Evolutionary conservation across 2,113 vertebrate species (phyloP), one percentile per base, ranked within the genome.

Genomic region (Crocuta crocuta): DNA sequence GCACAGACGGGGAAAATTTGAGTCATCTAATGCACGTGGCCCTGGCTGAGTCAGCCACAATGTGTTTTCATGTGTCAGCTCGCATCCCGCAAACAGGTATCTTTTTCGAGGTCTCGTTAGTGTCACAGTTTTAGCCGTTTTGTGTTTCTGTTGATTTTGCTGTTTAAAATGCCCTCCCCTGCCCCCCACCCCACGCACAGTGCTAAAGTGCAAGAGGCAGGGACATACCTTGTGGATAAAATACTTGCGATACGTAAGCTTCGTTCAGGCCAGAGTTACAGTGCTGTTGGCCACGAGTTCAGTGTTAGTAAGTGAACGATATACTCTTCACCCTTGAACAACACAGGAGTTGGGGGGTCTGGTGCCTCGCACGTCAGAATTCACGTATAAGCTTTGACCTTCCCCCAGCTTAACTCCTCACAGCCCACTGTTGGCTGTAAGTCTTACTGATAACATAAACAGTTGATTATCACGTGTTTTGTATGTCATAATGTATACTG

Each of bases 11-110:
- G 10, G 11, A 50, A 12, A 13, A 5, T 19, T 1, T 1, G n/a
- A 50, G 45, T 9, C 33, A 1, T 7, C 5, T 1, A 10, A 11
- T 0, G 7, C 12, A 8, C 10, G 0, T 0, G 1, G 24, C 17
- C 63, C 45, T 31, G 15, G 68, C 33, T 0, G 43, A 45, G 11
- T 6, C 0, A 2, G 92, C 8, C 1, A 13, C 31, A 0, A 2
- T 4, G 12, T 0, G 43, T 24, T 68, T 71, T 13, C 53, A n/a
- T 1, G 21, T 11, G 7, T 48, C 43, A 1, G 24, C 9, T 16
- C 8, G n/a, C 45, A 1, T 1, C 1, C 43, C 4, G n/a, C 31
- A 31, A 15, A 63, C 43, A 10, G 13, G 39, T 11, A n/a, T 50
- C 73, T n/a, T 81, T 23, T 66, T 35, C 0, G 0, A 33, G 61